Base-by-base conservation (phyloP, 2,797 vertebrate species). In the Staurois parvus region DNA sequence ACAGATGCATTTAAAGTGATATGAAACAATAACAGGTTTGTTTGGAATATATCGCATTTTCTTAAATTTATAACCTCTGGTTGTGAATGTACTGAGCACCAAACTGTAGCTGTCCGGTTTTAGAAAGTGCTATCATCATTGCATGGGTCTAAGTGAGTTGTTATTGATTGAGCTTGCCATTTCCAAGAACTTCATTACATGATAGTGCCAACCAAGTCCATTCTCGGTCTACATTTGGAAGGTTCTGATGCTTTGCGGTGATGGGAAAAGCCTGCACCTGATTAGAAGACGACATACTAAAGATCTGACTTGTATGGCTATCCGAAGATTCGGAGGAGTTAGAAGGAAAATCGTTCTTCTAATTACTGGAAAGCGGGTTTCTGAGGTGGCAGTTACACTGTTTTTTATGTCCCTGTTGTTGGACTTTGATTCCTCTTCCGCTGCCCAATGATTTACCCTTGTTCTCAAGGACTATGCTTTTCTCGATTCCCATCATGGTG, bases 341-440 rank as follows among this genome's bases (percentile, higher is more conserved):
- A 48, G 37, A 79, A 6, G 28, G 29, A 29, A 32, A 56, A 62
- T 4, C 3, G 42, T 52, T 69, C 34, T 66, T 79, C 72, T 40
- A 79, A 67, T 52, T 67, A 56, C 59, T 52, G 15, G 28, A 37
- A 67, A 68, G 70, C n/a, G 7, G 82, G 40, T 59, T 42, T 59
- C 34, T 21, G 52, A 13, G 40, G 45, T 3, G 32, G 73, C 75
- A 79, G 59, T 37, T 29, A 74, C 5, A 34, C 30, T 12, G 45
- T 28, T 74, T 62, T 75, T 29, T 34, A 66, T 48, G 28, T 72
- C 37, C 56, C 62, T 24, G 3, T 21, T 26, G 30, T 21, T 26
- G 30, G 68, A 64, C 74, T 89, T 89, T 91, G 90, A 91, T 92
- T 89, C 91, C 90, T 88, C 88, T 42, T 88, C 72, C 34, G 56